These are phyloP conservation scores for Anneissia japonica DNA, from an alignment of 35 echinoderm and acorn worm species.

Conservation along the genomic window DNA sequence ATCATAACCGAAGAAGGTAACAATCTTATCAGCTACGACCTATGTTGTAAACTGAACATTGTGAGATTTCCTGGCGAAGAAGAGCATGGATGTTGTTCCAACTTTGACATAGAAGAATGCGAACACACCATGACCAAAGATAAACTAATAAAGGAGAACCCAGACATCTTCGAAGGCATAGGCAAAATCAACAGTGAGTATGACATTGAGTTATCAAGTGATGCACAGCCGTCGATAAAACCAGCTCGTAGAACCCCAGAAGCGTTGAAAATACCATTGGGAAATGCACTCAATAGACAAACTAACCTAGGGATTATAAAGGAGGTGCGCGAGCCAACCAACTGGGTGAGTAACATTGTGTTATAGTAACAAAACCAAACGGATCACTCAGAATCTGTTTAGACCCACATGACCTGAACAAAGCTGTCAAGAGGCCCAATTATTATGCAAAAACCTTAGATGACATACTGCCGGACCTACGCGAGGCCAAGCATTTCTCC, in stretches of 20 bases:
- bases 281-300: neutral
- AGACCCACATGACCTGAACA: slow-evolving; percentile 9
- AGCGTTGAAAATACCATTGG: slow-evolving; percentile 3
- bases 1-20: neutral
- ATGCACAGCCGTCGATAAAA: slow-evolving; percentile 11
- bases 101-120: slow-evolving; percentile 4
- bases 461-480: slow-evolving; percentile 14
- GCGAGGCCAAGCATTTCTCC: slow-evolving; percentile 21
- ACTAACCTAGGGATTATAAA: neutral
- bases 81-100: neutral
- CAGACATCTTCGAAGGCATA: slow-evolving; percentile 13
- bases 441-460: slow-evolving; percentile 18
- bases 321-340: slow-evolving; percentile 18
- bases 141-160: slow-evolving; percentile 9
- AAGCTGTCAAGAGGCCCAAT: slow-evolving; percentile 21
- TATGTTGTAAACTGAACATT: slow-evolving; percentile 10
- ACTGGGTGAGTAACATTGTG: slow-evolving; percentile 29
- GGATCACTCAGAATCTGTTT: slow-evolving; percentile 10
- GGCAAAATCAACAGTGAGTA: slow-evolving; percentile 11
- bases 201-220: slow-evolving; percentile 10
- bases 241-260: slow-evolving; percentile 14
- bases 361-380: slow-evolving; percentile 19
- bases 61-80: neutral
- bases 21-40: slow-evolving; percentile 1
- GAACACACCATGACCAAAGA: neutral